phyloP scores from a whole-genome alignment of 1,140 invertebrate species.

The Capitella teleta region DNA sequence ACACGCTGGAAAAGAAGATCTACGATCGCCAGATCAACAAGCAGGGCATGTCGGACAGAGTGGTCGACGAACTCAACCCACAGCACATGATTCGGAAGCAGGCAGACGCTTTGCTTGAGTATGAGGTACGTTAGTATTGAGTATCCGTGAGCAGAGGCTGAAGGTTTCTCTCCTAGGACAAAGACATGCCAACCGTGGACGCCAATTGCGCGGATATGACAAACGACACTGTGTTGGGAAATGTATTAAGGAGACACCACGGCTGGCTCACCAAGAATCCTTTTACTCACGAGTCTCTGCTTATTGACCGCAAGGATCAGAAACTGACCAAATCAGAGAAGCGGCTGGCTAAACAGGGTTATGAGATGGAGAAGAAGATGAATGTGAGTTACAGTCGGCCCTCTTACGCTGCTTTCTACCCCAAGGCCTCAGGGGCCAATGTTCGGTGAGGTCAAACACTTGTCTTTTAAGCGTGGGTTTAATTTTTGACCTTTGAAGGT shows the following conservation, averaged over 20 bases:
- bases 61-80: conserved; percentile 95
- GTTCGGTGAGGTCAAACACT: not conserved
- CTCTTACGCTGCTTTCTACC: conserved; percentile 44
- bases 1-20: conserved; percentile 98
- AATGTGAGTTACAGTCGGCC: conserved; percentile 50
- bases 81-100: conserved; percentile 91
- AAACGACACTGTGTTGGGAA: too few relatives aligned
- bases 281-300: conserved; percentile 90
- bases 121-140: conserved; percentile 57
- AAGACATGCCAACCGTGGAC: too few relatives aligned
- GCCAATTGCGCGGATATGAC: too few relatives aligned
- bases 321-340: conserved; percentile 92
- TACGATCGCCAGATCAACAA: conserved; percentile 93
- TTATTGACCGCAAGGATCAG: conserved; percentile 91
- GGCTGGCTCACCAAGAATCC: too few relatives aligned
- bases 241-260: too few relatives aligned
- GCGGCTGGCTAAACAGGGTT: conserved; percentile 74
- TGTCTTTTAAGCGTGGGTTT: not conserved
- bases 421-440: conserved; percentile 17
- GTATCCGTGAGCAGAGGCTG: too few relatives aligned
- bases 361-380: conserved; percentile 86
- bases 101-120: conserved; percentile 83
- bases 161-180: too few relatives aligned
- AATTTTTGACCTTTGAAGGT: not conserved
- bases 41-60: conserved; percentile 85